These are phyloP conservation scores for Ceyx melanurus DNA, from an alignment of 2,113 vertebrate genomes.

Conservation along the genomic window DNA sequence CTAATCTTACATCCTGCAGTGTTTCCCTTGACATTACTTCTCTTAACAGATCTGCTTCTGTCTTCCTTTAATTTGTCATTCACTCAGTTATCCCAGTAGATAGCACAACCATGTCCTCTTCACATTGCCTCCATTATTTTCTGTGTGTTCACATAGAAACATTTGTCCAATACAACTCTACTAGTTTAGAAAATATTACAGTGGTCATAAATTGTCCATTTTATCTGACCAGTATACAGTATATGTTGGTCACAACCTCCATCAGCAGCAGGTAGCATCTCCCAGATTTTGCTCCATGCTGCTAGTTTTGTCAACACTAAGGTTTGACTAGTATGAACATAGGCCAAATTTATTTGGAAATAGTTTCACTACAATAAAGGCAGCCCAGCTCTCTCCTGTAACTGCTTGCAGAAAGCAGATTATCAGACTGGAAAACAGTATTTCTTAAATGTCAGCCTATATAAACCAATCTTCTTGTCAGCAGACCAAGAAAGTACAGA, in stretches of 20 bases:
- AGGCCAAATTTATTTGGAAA: neutral
- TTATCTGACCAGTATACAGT: neutral
- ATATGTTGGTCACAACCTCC: rapidly evolving
- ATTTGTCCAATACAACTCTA: neutral
- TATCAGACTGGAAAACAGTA: conserved; percentile 54
- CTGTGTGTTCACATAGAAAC: neutral
- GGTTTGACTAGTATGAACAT: neutral
- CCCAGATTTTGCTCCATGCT: neutral
- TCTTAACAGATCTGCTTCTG: neutral
- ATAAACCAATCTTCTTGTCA: conserved; percentile 52
- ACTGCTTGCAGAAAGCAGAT: conserved; percentile 15
- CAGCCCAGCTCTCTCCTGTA: neutral
- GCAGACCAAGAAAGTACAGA: conserved; percentile 12
- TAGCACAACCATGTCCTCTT: neutral
- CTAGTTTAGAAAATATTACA: neutral
- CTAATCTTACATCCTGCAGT: rapidly evolving
- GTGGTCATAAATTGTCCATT: neutral
- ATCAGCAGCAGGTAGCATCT: neutral
- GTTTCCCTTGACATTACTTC: neutral
- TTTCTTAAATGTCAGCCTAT: conserved; percentile 58
- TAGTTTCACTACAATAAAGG: neutral
- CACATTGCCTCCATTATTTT: neutral
- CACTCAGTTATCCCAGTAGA: neutral
- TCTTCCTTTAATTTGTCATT: neutral
- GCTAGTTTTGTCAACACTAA: neutral